Evolutionary conservation across 2,888 invertebrate species (phyloP), one percentile per base, ranked within the genome.

Genomic region (Athetis lepigone): DNA sequence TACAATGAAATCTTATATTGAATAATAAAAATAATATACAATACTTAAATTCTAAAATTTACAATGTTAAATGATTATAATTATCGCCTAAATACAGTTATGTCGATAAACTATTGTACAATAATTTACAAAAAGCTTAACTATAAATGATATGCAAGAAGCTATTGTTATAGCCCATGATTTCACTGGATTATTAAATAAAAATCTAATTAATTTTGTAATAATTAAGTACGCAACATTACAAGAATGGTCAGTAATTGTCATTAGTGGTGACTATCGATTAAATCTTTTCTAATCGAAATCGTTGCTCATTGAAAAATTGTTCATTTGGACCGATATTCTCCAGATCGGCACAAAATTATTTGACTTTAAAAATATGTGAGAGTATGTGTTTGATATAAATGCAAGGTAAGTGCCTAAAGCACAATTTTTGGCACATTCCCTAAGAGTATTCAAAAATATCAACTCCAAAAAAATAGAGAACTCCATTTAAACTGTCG

Each of bases 91-190:
- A 88, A 85, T 90, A 92, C 93, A 93, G 92, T 92, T 91, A 87
- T 86, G 87, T 85, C 84, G 83, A 85, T 91, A 88, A 76, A 83
- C 78, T 93, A 93, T 91, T 88, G 78, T 95, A 95, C 94, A 95
- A 93, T 92, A 92, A 94, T 94, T 93, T 94, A 94, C 94, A 94
- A 85, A 85, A 93, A 93, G 92, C 93, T 91, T 93, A 90, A 78
- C 75, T 88, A 87, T 89, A 91, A 92, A 92, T 94, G 94, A 94
- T 94, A 94, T 94, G 94, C 94, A 92, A 93, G 80, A 95, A 93
- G 94, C 93, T 92, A 91, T 83, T 70, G 61, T 62, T 75, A 75
- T 79, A 80, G 81, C 79, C 78, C 65, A 74, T 76, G 70, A 71
- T 72, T 77, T 67, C 56, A 77, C 72, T 71, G 72, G 39, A 52